Evolutionary conservation across 2,113 vertebrate genomes (phyloP), one percentile per base, ranked within the genome.

Genomic region (Xiphias gladius): DNA sequence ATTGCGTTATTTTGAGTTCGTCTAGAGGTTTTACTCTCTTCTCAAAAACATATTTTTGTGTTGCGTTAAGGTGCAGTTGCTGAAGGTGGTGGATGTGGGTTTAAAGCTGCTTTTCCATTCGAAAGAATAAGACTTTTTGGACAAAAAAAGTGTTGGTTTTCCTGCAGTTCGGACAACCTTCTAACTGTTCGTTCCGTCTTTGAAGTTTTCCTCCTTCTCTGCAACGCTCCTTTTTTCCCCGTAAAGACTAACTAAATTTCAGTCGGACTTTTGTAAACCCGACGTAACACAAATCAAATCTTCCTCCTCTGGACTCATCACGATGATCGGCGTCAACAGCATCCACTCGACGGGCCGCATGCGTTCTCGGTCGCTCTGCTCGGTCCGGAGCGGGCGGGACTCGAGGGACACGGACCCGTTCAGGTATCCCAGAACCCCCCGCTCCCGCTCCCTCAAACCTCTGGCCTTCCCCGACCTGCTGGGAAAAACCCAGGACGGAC

Each of bases 261-360:
- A 37, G 32, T 55, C 30, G 12, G 20, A 55, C 50, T 71, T 30
- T 11, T 24, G 2, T 37, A 10, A 37, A 70, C n/a, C 28, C 1
- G 17, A 52, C 10, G 22, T 1, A 19, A 22, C 19, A 2, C 9
- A 7, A n/a, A 4, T 6, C 32, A n/a, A 7, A 69, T 19, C 39
- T 17, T 61, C 41, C 43, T 28, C 16, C 55, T 19, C 20, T 55
- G 4, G 67, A 37, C 26, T 9, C 17, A 2, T 7, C 48, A 86
- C 62, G 37, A 99, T 99, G 98, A 97, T 99, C 58, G 97, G 98
- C 0, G 96, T 99, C 63, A 99, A 98, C 96, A 98, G 97, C 94
- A 97, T 99, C 89, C 96, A 97, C 90, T 97, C 97, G n/a, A 92
- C 96, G 0, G 96, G 97, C 66, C 96, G 97, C 59, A 91, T 96